A percentile compares a stretch with the other conserved stretches of the same genome.
Conservation (phyloP, 2,113 vertebrate genomes). For the Octodon degus region DNA sequence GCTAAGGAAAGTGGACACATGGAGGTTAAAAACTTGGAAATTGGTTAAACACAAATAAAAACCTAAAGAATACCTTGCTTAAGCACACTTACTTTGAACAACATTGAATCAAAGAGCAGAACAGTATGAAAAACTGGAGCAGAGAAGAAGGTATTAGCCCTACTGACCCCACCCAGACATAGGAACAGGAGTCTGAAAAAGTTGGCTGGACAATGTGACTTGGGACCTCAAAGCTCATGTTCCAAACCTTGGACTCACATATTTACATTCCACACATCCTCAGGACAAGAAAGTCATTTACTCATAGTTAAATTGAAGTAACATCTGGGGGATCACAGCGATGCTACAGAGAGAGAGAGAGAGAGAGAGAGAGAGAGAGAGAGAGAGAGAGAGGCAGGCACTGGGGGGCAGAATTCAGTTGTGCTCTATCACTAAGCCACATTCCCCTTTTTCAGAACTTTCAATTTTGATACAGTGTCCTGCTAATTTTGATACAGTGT, state of each 20-base stretch:
- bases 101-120: background rate
- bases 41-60: background rate
- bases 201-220: background rate
- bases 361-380: too few species aligned
- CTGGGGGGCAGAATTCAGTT: too few species aligned
- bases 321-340: background rate
- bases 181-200: conserved; percentile 34
- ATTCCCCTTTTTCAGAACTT: background rate
- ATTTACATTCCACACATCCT: background rate
- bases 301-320: background rate
- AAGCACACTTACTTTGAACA: background rate
- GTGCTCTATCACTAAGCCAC: background rate
- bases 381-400: too few species aligned
- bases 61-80: background rate
- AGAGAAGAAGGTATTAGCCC: background rate
- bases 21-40: conserved; percentile 35
- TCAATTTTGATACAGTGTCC: background rate
- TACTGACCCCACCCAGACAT: background rate
- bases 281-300: background rate
- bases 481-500: background rate
- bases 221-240: background rate
- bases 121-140: background rate
- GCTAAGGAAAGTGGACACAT: background rate
- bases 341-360: background rate
- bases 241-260: background rate